These are phyloP conservation scores for Antedon mediterranea DNA, from an alignment of 53 echinoderm and acorn worm genomes.

Conservation along the genomic window DNA sequence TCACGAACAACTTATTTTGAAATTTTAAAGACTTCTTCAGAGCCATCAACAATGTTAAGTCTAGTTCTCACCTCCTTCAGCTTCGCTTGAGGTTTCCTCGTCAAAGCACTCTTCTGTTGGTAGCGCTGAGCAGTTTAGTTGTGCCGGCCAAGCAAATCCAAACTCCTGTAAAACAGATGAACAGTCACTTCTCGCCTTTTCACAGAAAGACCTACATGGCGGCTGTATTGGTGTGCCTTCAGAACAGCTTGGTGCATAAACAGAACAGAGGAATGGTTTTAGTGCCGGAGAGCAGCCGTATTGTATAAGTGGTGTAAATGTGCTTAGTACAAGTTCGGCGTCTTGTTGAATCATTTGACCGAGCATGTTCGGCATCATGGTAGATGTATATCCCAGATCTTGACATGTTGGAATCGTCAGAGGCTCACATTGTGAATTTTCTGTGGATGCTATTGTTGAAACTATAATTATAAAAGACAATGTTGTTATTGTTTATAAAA, in stretches of 20 bases:
- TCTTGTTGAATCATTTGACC: constrained; percentile 5
- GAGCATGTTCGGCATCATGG: constrained; percentile 3
- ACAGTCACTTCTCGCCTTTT: constrained; percentile 15
- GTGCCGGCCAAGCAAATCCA: constrained; percentile 29
- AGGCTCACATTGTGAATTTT: background rate
- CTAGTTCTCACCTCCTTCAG: too few relatives aligned
- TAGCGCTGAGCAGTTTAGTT: constrained; percentile 25
- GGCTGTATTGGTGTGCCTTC: constrained; percentile 2
- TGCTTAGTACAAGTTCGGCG: constrained; percentile 3
- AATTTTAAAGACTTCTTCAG: too few relatives aligned
- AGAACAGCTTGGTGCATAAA: constrained; percentile 6
- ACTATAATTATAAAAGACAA: background rate
- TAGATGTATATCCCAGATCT: constrained; percentile 16
- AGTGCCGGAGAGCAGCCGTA: constrained; percentile 8
- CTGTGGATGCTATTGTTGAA: background rate
- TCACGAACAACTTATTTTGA: too few relatives aligned
- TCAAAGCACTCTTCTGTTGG: background rate
- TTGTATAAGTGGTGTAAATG: constrained; percentile 5
- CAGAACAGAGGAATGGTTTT: constrained; percentile 7
- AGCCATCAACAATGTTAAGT: too few relatives aligned
- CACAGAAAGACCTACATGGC: constrained; percentile 39
- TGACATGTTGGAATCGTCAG: background rate
- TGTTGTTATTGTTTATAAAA: too few relatives aligned
- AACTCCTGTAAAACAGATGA: constrained; percentile 4
- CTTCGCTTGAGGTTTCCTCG: too few relatives aligned